A percentile compares a stretch with the other conserved stretches of the same genome.
Conservation (phyloP, 2,797 vertebrate genomes). For the Tapirus indicus region DNA sequence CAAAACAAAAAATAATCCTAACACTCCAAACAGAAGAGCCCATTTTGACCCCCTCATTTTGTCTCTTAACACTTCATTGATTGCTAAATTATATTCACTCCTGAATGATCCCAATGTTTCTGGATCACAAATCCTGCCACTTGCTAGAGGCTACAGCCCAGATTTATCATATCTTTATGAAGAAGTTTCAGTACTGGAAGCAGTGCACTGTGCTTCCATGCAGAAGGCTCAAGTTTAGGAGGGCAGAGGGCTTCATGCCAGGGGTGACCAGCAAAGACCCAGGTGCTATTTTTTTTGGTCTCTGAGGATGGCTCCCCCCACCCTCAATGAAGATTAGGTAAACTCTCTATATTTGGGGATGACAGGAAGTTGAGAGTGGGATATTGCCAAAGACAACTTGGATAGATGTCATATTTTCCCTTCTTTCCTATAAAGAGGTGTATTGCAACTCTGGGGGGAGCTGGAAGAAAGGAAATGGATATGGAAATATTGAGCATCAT, state of each 20-base stretch:
- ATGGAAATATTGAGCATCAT: background rate
- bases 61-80: constrained; percentile 85
- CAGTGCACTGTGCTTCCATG: constrained; percentile 63
- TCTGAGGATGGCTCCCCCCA: background rate
- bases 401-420: background rate
- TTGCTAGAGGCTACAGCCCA: constrained; percentile 60
- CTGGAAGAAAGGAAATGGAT: constrained; percentile 49
- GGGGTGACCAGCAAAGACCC: background rate
- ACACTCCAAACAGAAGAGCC: constrained; percentile 3
- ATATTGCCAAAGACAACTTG: constrained; percentile 20
- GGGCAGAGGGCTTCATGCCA: constrained; percentile 29
- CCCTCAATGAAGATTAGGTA: background rate
- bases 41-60: constrained; percentile 77
- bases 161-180: constrained; percentile 47
- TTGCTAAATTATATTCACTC: constrained; percentile 84
- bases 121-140: constrained; percentile 76
- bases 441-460: constrained; percentile 6
- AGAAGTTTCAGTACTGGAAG: background rate
- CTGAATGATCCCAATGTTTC: constrained; percentile 63
- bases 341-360: constrained; percentile 47
- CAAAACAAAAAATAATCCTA: background rate
- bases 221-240: constrained; percentile 60
- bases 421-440: background rate
- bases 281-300: constrained; percentile 41
- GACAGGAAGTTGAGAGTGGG: background rate